Conservation (phyloP, 2,797 vertebrate genomes). For the Potorous gilbertii region DNA sequence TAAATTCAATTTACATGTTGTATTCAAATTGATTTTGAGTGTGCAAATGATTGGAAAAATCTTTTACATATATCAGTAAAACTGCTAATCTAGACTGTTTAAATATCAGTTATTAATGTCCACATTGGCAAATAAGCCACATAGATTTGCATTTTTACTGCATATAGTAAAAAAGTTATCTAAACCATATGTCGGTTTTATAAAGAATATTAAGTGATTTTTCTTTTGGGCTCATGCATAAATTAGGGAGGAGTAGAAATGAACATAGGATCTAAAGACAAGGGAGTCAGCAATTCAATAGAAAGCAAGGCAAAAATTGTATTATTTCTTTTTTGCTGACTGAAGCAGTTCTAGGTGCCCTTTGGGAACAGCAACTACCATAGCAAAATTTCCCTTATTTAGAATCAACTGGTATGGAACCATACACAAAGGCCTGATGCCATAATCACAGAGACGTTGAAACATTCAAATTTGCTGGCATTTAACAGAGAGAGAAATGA, state of each 20-base stretch:
- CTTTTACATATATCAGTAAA: constrained; percentile 81
- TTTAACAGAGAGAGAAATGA: not conserved
- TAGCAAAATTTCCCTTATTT: constrained; percentile 48
- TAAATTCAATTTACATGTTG: constrained; percentile 86
- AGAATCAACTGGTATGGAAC: constrained; percentile 56
- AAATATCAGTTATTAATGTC: constrained; percentile 85
- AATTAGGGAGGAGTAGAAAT: constrained; percentile 78
- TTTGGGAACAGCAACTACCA: constrained; percentile 64
- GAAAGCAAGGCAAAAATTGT: constrained; percentile 60
- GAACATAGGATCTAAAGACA: constrained; percentile 73
- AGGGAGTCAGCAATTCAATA: constrained; percentile 81
- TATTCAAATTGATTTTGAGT: constrained; percentile 86
- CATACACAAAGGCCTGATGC: not conserved
- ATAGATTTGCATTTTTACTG: constrained; percentile 85
- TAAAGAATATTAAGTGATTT: constrained; percentile 82
- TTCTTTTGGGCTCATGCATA: constrained; percentile 75
- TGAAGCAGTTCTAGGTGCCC: constrained; percentile 65
- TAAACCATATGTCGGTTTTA: constrained; percentile 79
- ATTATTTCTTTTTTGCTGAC: constrained; percentile 56
- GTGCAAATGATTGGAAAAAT: constrained; percentile 85
- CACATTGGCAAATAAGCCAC: constrained; percentile 82
- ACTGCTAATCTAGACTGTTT: constrained; percentile 82
- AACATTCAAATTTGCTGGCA: not conserved
- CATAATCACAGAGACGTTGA: not conserved
- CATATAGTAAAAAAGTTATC: constrained; percentile 80